Conservation (phyloP, 2,113 vertebrate species). For the Sprattus sprattus region DNA sequence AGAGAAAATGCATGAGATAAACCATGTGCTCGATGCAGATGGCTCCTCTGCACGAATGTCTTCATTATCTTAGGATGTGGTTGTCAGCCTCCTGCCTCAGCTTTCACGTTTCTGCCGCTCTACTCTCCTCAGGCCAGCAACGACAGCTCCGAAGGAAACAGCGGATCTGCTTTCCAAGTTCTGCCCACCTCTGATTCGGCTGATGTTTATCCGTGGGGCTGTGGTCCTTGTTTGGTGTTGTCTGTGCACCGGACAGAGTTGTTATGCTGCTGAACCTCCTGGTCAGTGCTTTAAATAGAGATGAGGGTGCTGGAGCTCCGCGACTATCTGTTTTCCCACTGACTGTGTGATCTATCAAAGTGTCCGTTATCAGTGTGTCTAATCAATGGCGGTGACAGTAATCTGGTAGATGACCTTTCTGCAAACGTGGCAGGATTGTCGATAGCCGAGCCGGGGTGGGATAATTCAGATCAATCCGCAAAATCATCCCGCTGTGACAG, state of each 20-base stretch:
- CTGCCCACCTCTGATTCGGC: background rate
- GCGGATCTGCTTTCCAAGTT: background rate
- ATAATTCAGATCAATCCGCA: conserved; percentile 43
- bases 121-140: background rate
- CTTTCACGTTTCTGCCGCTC: background rate
- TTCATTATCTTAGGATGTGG: conserved; percentile 18
- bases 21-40: conserved; percentile 28
- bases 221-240: background rate
- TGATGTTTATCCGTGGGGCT: background rate
- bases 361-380: conserved; percentile 45
- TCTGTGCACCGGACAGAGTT: background rate
- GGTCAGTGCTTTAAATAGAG: conserved; percentile 17
- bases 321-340: conserved; percentile 39
- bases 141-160: background rate
- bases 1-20: background rate
- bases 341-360: conserved; percentile 46
- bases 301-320: conserved; percentile 4
- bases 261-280: conserved; percentile 1
- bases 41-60: conserved; percentile 24
- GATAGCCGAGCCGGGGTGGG: conserved; percentile 29
- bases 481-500: conserved; percentile 37
- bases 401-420: conserved; percentile 52
- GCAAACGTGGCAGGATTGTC: conserved; percentile 27
- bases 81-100: conserved; percentile 14
- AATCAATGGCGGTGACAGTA: conserved; percentile 53